Percentiles rank a stretch among this genome's conserved stretches.
phyloP scores from a whole-genome alignment of 2,113 vertebrate species.

The Mesocricetus auratus region DNA sequence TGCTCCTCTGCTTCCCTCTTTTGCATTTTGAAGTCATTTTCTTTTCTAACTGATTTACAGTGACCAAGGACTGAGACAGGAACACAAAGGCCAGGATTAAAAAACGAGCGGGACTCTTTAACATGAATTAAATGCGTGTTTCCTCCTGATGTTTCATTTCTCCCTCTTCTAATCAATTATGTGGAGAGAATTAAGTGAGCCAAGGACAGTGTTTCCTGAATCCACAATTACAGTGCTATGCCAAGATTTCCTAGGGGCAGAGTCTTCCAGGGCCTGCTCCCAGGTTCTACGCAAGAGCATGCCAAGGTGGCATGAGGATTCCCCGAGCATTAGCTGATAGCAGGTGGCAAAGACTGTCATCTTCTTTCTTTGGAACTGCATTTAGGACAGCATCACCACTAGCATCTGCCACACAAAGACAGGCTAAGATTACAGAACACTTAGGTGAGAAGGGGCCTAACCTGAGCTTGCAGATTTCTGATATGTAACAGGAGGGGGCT shows the following conservation, averaged over 20 bases:
- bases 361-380: neutral
- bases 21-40: neutral
- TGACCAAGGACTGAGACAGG: slow-evolving; percentile 20
- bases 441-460: neutral
- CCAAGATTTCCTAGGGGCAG: neutral
- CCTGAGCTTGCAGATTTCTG: neutral
- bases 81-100: neutral
- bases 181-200: slow-evolving; percentile 11
- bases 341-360: neutral
- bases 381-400: neutral
- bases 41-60: slow-evolving; percentile 30
- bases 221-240: neutral
- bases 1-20: neutral
- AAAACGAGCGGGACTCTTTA: neutral
- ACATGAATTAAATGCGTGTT: slow-evolving; percentile 23
- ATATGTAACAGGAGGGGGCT: neutral
- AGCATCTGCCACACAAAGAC: neutral
- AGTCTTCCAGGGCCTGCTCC: neutral
- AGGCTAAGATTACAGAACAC: neutral
- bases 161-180: slow-evolving; percentile 55
- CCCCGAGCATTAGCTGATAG: neutral
- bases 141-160: slow-evolving; percentile 57
- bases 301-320: neutral
- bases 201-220: neutral
- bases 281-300: neutral